Evolutionary conservation across 2,888 invertebrate genomes (phyloP).

Genomic region (Trichogramma evanescens): DNA sequence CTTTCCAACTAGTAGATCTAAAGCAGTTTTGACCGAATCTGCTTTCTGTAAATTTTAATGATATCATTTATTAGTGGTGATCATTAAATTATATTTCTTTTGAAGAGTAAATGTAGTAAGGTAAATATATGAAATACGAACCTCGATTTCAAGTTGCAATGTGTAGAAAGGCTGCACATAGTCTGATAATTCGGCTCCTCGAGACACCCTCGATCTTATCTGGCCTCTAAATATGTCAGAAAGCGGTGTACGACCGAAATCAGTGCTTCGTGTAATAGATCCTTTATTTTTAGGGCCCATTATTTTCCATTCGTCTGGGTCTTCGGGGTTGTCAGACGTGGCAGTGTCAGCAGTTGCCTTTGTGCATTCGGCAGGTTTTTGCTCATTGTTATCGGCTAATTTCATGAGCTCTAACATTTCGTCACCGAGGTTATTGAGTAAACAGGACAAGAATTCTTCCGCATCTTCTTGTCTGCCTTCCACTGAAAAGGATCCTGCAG

Average conservation of each 20-base stretch:
- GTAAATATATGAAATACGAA: constrained; percentile 38
- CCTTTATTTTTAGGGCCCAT: constrained; percentile 85
- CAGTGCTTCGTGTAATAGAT: constrained; percentile 77
- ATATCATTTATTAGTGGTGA: neutral
- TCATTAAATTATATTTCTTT: neutral
- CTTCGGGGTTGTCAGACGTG: constrained; percentile 49
- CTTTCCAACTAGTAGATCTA: constrained; percentile 77
- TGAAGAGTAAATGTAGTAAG: neutral
- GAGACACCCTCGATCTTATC: constrained; percentile 73
- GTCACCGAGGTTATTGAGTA: constrained; percentile 90
- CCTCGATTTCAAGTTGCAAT: constrained; percentile 89
- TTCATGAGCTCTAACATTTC: constrained; percentile 84
- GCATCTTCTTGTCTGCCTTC: constrained; percentile 95
- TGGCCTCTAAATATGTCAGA: constrained; percentile 92
- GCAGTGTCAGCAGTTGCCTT: constrained; percentile 46
- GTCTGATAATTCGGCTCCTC: constrained; percentile 69
- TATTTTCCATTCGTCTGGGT: constrained; percentile 66
- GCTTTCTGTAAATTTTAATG: constrained; percentile 57
- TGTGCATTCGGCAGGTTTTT: constrained; percentile 27
- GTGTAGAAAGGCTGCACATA: constrained; percentile 95
- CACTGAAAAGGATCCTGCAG: constrained; percentile 62
- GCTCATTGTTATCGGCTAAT: constrained; percentile 42
- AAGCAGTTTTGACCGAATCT: constrained; percentile 74
- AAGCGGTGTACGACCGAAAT: constrained; percentile 76
- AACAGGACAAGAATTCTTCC: constrained; percentile 89